Base-by-base conservation (phyloP, 2,797 vertebrate species). In the Xyrichtys novacula region DNA sequence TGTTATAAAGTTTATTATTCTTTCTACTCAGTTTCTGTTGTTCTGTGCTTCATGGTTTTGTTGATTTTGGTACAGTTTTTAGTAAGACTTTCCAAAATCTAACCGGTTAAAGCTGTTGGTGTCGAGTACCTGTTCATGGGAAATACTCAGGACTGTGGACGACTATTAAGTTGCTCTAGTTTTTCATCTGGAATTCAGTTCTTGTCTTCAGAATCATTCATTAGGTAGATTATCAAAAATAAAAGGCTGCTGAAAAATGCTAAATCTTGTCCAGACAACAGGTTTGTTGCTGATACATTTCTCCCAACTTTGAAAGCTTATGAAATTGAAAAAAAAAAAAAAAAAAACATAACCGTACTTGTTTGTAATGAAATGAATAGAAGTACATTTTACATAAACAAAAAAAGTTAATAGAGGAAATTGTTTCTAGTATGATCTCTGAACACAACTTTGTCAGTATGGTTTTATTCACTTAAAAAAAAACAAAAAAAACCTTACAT, bases 211-310 rank as follows among this genome's bases (percentile, higher is more conserved):
- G 46, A 49, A 23, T 70, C 43, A 72, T 36, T 74, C 20, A 74
- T 32, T 46, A 52, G 52, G 57, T 60, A 25, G 22, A 57, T 73
- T 68, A 74, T 79, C 49, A 78, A 84, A 83, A 81, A 77, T 73
- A 62, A 83, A 32, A 65, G 11, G 38, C 26, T 44, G 54, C n/a
- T 22, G 7, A 47, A 57, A 52, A 38, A 65, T 11, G 68, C 12
- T 19, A 42, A 34, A 40, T 78, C 56, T 19, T 52, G 10, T 52
- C 47, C 6, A 39, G 61, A 63, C 49, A 54, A n/a, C 52, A 60
- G 8, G 22, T 38, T 29, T 16, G 31, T 31, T 38, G 31, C 15
- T 39, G 43, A 4, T 28, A 77, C 17, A 47, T 67, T 46, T 73
- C 2, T 56, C 46, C 28, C 28, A 22, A 23, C 0, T 48, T 59